Evolutionary conservation across 2,113 vertebrate species (phyloP).

Genomic region (Syrrhaptes paradoxus): DNA sequence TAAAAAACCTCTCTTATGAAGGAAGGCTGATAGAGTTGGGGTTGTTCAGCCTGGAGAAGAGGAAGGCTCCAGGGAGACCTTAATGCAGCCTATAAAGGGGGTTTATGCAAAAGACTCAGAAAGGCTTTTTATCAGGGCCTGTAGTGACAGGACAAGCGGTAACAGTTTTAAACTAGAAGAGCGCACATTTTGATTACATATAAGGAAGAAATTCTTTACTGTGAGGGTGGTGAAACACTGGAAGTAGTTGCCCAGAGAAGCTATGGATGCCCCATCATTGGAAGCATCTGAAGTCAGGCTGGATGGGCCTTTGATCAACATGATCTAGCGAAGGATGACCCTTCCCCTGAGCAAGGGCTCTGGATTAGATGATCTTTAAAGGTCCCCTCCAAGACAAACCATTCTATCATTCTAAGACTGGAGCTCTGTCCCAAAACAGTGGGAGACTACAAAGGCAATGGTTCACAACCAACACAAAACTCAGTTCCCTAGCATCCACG

Average conservation of each 20-base stretch:
- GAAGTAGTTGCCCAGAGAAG: not conserved
- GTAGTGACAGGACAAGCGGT: not conserved
- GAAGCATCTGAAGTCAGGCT: not conserved
- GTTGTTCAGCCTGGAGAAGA: not conserved
- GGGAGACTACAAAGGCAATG: fast-evolving
- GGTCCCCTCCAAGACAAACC: not conserved
- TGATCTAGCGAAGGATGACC: not conserved
- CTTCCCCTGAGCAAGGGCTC: not conserved
- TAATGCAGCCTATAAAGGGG: not conserved
- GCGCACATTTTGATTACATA: too few relatives aligned
- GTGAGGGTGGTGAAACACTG: not conserved
- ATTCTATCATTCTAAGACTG: not conserved
- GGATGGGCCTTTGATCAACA: not conserved
- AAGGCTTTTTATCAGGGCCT: not conserved
- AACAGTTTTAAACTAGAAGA: not conserved
- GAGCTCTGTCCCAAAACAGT: not conserved
- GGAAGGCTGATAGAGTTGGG: not conserved
- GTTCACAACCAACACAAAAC: not conserved
- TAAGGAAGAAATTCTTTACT: not conserved
- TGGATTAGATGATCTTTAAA: not conserved
- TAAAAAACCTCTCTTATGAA: not conserved
- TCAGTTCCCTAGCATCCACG: not conserved
- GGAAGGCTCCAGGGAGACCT: not conserved
- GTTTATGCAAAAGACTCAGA: not conserved
- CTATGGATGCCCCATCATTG: fast-evolving